Percentiles rank a stretch among this genome's conserved stretches.
Evolutionary conservation across 2,113 vertebrate genomes (phyloP).

Genomic region (Siniperca chuatsi): DNA sequence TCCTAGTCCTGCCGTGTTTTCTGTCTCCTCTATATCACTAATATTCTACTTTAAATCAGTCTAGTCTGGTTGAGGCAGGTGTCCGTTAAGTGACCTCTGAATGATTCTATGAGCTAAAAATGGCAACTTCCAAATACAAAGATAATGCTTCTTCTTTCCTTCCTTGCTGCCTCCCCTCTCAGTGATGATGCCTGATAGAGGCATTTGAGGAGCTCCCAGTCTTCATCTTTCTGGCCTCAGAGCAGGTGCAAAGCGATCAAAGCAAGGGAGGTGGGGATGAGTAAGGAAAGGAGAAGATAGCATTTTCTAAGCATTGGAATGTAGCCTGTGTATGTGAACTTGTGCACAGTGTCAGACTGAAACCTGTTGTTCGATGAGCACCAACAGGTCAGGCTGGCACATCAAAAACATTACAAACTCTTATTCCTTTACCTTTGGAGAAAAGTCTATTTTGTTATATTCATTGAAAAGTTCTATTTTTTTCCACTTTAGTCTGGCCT

Average conservation of each 20-base stretch:
- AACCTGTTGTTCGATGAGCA: constrained; percentile 59
- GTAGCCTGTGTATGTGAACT: constrained; percentile 62
- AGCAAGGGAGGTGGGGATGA: not conserved
- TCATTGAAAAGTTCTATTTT: constrained; percentile 83
- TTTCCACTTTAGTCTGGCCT: constrained; percentile 75
- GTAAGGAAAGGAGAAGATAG: constrained; percentile 36
- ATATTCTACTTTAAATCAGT: constrained; percentile 56
- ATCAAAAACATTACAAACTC: constrained; percentile 64
- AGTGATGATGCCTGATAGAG: not conserved
- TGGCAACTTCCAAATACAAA: constrained; percentile 61
- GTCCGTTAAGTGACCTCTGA: constrained; percentile 79
- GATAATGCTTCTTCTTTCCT: constrained; percentile 44
- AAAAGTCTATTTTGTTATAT: constrained; percentile 87
- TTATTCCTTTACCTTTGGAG: constrained; percentile 76
- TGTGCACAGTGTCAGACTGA: constrained; percentile 75
- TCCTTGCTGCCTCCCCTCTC: constrained; percentile 24
- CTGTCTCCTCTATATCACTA: constrained; percentile 40
- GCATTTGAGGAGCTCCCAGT: not conserved
- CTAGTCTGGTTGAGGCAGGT: constrained; percentile 54
- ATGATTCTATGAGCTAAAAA: constrained; percentile 80
- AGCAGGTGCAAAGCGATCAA: not conserved
- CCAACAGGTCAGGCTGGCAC: constrained; percentile 69
- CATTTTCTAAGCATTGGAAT: constrained; percentile 56
- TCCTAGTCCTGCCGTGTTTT: constrained; percentile 58
- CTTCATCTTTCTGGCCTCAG: constrained; percentile 22